Evolutionary conservation across 2,888 invertebrate species (phyloP).

Genomic region (Macrosoma leucophasiata): DNA sequence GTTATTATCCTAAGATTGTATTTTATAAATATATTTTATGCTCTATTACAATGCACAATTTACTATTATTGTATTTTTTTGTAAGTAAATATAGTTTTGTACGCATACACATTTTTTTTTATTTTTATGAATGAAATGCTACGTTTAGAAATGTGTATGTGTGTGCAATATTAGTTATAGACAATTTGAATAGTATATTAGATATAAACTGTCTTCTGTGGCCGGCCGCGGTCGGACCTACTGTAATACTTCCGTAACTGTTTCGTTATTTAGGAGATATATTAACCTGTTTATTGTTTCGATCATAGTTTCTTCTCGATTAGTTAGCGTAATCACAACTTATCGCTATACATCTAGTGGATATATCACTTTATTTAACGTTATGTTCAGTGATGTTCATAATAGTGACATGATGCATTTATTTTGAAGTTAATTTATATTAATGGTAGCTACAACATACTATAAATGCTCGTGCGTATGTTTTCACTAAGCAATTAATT

Average conservation of each 20-base stretch:
- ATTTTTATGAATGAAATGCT: constrained; percentile 48
- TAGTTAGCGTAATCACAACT: constrained; percentile 71
- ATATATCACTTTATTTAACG: constrained; percentile 55
- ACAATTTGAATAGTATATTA: constrained; percentile 55
- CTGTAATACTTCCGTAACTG: constrained; percentile 55
- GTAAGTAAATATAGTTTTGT: constrained; percentile 63
- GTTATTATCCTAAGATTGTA: constrained; percentile 65
- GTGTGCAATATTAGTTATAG: constrained; percentile 76
- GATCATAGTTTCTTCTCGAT: constrained; percentile 44
- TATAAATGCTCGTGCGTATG: constrained; percentile 66
- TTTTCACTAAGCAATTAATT: constrained; percentile 62
- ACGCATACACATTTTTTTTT: constrained; percentile 69
- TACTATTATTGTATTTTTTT: constrained; percentile 66
- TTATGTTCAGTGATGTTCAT: constrained; percentile 70
- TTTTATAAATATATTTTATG: constrained; percentile 72
- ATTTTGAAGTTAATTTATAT: constrained; percentile 72
- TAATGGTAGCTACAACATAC: constrained; percentile 71
- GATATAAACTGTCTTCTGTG: constrained; percentile 40
- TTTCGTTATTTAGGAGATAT: constrained; percentile 52
- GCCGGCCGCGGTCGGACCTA: constrained; percentile 30
- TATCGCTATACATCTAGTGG: constrained; percentile 63
- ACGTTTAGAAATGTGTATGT: constrained; percentile 71
- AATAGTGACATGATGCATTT: constrained; percentile 75
- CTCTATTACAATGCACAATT: constrained; percentile 71
- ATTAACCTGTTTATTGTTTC: constrained; percentile 47